A percentile compares a stretch with the other conserved stretches of the same genome.
Conservation (phyloP, 2,113 vertebrate species). For the Castor canadensis region DNA sequence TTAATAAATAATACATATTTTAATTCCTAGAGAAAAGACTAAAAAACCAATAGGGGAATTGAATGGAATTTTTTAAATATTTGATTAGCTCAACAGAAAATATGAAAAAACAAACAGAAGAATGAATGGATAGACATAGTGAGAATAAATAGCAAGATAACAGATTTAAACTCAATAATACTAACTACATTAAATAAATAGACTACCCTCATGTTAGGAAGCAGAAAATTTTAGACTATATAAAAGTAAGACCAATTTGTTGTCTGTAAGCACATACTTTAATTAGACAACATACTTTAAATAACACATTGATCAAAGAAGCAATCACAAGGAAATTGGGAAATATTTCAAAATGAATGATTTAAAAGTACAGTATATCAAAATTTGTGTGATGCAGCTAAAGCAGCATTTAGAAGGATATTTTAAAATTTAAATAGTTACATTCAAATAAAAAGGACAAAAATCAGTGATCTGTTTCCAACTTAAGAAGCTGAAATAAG, state of each 20-base stretch:
- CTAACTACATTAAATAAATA: neutral
- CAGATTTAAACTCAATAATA: neutral
- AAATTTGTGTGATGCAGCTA: neutral
- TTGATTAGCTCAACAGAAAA: neutral
- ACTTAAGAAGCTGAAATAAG: neutral
- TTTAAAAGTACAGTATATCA: neutral
- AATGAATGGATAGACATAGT: neutral
- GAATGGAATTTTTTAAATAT: neutral
- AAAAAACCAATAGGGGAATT: neutral
- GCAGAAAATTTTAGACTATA: neutral
- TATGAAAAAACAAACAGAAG: neutral
- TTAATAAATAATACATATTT: slow-evolving; percentile 32
- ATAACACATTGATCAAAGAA: neutral
- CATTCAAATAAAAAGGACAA: neutral
- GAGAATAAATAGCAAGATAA: neutral
- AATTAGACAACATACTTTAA: neutral
- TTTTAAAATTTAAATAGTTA: neutral
- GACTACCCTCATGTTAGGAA: neutral
- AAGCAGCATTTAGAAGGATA: neutral
- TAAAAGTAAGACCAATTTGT: neutral
- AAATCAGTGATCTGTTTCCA: neutral
- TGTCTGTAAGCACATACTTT: neutral
- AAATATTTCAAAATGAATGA: slow-evolving; percentile 26
- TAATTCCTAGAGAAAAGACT: neutral
- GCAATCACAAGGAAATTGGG: neutral